phyloP scores from a whole-genome alignment of 2,888 invertebrate genomes.

The Phaonia tiefii region DNA sequence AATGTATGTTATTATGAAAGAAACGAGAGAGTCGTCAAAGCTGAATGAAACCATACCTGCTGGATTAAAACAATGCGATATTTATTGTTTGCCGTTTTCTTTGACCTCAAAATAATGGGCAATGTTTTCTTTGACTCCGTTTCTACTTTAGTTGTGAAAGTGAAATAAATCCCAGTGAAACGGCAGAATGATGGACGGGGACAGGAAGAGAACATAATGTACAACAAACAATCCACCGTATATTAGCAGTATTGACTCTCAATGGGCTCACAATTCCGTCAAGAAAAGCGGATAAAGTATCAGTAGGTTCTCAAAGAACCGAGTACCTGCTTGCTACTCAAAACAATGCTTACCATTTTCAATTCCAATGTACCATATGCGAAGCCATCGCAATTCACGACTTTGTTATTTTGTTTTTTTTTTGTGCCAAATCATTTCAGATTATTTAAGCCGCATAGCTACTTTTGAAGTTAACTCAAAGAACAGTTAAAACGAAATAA shows the following conservation, averaged over 20 bases:
- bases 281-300: slow-evolving; percentile 75
- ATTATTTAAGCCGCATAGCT: no score
- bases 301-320: slow-evolving; percentile 72
- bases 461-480: no score
- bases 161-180: slow-evolving; percentile 52
- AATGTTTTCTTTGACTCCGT: slow-evolving; percentile 27
- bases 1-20: slow-evolving; percentile 43
- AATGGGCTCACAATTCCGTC: slow-evolving; percentile 44
- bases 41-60: slow-evolving; percentile 35
- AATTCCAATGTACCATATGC: background rate
- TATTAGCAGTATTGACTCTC: slow-evolving; percentile 43
- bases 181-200: slow-evolving; percentile 16
- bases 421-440: no score
- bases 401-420: background rate
- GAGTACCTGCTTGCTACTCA: slow-evolving; percentile 1
- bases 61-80: slow-evolving; percentile 31
- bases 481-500: no score
- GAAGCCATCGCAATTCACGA: slow-evolving; percentile 30
- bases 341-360: slow-evolving; percentile 29
- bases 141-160: slow-evolving; percentile 42
- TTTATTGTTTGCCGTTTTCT: slow-evolving; percentile 55
- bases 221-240: slow-evolving; percentile 3
- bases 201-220: slow-evolving; percentile 23
- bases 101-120: slow-evolving; percentile 52
- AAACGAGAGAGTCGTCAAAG: slow-evolving; percentile 19